Evolutionary conservation across 2,113 vertebrate species (phyloP).

Genomic region (Oreotrochilus melanogaster): DNA sequence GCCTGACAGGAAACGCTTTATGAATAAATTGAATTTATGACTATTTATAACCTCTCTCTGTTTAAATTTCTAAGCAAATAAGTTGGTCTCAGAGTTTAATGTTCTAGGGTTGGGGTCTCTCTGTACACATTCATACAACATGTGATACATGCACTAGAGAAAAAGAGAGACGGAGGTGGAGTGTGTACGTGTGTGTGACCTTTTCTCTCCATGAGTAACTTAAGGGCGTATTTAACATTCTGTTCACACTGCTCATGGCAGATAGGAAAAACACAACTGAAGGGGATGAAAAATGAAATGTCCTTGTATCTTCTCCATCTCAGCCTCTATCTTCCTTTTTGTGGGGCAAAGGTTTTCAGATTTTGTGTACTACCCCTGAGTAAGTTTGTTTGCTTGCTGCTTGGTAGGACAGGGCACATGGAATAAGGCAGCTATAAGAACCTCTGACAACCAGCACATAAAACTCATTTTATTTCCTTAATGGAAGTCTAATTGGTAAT

Average conservation of each 20-base stretch:
- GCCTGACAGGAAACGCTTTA: constrained; percentile 20
- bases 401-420: neutral
- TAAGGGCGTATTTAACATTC: constrained; percentile 62
- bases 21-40: constrained; percentile 63
- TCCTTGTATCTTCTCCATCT: constrained; percentile 14
- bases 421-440: constrained; percentile 21
- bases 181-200: neutral
- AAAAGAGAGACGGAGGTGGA: neutral
- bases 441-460: constrained; percentile 52
- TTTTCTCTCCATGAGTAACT: constrained; percentile 16
- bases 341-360: neutral
- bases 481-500: constrained; percentile 65
- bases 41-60: constrained; percentile 42
- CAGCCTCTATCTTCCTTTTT: neutral
- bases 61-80: constrained; percentile 7
- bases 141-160: accelerated
- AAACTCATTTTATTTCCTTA: constrained; percentile 56
- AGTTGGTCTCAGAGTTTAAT: neutral
- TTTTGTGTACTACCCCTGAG: neutral
- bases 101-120: neutral
- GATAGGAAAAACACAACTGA: constrained; percentile 20
- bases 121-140: neutral
- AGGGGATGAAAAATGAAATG: constrained; percentile 36
- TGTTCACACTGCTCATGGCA: constrained; percentile 31
- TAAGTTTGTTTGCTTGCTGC: neutral